Conservation (phyloP, 2,888 invertebrate genomes). For the Erebia aethiops region DNA sequence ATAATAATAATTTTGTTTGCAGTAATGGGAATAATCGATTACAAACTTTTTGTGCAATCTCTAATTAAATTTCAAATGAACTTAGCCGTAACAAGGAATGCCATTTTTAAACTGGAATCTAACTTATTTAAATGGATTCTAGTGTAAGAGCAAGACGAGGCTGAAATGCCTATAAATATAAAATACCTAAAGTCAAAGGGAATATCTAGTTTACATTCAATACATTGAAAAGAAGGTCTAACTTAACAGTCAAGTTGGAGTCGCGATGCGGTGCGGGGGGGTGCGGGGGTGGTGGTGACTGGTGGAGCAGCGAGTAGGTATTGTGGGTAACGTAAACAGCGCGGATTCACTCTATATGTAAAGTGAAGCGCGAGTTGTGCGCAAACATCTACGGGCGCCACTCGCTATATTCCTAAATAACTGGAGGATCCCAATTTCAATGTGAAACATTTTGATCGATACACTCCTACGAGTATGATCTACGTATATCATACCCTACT, state of each 20-base stretch:
- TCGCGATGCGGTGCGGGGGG: not conserved
- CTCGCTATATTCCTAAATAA: slow-evolving; percentile 24
- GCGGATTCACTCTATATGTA: slow-evolving; percentile 36
- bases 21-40: too few species aligned
- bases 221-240: not conserved
- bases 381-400: slow-evolving; percentile 29
- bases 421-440: slow-evolving; percentile 8
- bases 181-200: too few species aligned
- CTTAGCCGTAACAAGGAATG: too few species aligned
- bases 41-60: too few species aligned
- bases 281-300: not conserved
- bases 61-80: too few species aligned
- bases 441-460: not conserved
- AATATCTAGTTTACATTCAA: not conserved
- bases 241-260: not conserved
- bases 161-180: too few species aligned
- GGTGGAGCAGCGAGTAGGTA: not conserved
- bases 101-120: too few species aligned
- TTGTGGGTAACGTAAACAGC: slow-evolving; percentile 30
- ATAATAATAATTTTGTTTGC: too few species aligned
- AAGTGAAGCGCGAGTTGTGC: slow-evolving; percentile 21
- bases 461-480: not conserved
- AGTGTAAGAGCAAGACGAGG: too few species aligned
- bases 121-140: too few species aligned
- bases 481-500: not conserved